Evolutionary conservation across 1,140 invertebrate genomes (phyloP).

Genomic region (Pseudomyrmex gracilis): DNA sequence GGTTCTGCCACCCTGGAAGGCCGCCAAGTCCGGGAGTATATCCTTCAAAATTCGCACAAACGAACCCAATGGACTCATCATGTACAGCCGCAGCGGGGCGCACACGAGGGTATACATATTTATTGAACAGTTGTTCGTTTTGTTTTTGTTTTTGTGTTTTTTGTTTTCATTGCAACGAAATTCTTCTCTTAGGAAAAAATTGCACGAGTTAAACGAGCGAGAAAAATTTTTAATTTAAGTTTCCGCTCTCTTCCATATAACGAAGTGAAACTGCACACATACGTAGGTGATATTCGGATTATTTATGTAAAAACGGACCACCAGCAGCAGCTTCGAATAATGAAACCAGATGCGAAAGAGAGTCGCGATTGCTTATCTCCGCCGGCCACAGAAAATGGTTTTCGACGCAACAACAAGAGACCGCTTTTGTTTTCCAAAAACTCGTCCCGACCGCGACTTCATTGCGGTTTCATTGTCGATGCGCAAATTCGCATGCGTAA

Average conservation of each 20-base stretch:
- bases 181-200: neutral
- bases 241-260: too few relatives aligned
- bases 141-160: too few relatives aligned
- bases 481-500: conserved; percentile 29
- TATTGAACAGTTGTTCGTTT: too few relatives aligned
- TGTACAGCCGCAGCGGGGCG: conserved; percentile 95
- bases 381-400: conserved; percentile 49
- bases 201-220: neutral
- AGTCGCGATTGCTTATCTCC: conserved; percentile 37
- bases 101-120: conserved; percentile 87
- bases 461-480: conserved; percentile 53
- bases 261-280: too few relatives aligned
- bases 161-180: neutral
- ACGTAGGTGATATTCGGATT: too few relatives aligned
- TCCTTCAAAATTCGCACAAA: conserved; percentile 97
- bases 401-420: conserved; percentile 30
- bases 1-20: conserved; percentile 95
- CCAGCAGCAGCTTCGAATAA: conserved; percentile 9
- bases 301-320: neutral
- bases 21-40: conserved; percentile 93
- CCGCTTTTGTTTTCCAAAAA: conserved; percentile 47
- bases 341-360: conserved; percentile 25
- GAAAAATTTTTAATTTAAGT: neutral
- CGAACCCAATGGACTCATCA: conserved; percentile 96
- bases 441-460: conserved; percentile 39